Conservation (phyloP, 2,113 vertebrate genomes). For the Salvelinus fontinalis region DNA sequence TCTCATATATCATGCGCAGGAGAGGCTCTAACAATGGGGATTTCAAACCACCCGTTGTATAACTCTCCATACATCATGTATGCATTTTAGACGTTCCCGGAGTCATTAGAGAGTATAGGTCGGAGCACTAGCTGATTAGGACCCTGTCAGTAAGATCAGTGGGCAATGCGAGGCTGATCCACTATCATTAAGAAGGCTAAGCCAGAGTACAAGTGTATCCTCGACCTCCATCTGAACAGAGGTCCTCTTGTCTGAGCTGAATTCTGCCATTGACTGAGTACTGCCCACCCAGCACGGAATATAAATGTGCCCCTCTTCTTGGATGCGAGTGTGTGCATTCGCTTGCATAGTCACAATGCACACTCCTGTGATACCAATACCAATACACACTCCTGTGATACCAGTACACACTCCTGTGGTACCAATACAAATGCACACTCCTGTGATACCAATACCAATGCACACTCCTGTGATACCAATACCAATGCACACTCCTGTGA, state of each 20-base stretch:
- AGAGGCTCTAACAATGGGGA: too few species aligned
- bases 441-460: slow-evolving; percentile 28
- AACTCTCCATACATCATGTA: too few species aligned
- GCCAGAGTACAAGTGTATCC: slow-evolving; percentile 49
- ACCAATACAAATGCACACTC: slow-evolving; percentile 46
- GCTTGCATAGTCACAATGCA: slow-evolving; percentile 51
- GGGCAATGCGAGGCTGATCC: slow-evolving; percentile 1
- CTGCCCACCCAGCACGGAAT: slow-evolving; percentile 72
- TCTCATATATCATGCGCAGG: background rate
- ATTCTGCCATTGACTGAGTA: slow-evolving; percentile 71
- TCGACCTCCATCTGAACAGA: slow-evolving; percentile 74
- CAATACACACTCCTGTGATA: too few species aligned
- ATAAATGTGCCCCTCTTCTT: slow-evolving; percentile 72
- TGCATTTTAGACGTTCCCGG: background rate
- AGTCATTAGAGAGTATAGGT: background rate
- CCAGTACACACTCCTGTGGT: too few species aligned
- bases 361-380: slow-evolving; percentile 48
- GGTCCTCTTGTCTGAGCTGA: slow-evolving; percentile 73
- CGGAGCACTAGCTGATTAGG: background rate
- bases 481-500: too few species aligned
- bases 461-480: too few species aligned
- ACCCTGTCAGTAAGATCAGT: background rate
- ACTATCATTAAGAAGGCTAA: slow-evolving; percentile 11
- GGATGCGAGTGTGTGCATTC: slow-evolving; percentile 61
- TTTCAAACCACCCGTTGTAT: too few species aligned